Evolutionary conservation across 2,888 invertebrate species (phyloP).

Genomic region (Dolichomitus sp.): DNA sequence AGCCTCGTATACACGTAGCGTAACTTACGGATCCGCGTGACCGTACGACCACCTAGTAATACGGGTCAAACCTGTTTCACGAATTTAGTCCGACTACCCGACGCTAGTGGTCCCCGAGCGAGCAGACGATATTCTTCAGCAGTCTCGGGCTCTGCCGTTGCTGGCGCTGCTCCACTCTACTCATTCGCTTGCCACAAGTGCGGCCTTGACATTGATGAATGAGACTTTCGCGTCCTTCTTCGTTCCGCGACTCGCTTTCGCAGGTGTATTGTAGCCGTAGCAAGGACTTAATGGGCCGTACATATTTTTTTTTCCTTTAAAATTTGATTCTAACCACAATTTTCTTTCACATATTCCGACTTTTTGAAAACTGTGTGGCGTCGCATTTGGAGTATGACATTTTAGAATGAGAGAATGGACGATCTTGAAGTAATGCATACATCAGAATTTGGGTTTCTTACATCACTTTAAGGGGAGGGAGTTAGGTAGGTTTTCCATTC

Average conservation of each 20-base stretch:
- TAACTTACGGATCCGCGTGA: constrained; percentile 34
- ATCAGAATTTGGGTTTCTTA: too few relatives aligned
- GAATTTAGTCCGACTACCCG: constrained; percentile 57
- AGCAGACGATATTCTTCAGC: constrained; percentile 56
- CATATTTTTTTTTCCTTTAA: neutral
- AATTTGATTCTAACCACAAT: neutral
- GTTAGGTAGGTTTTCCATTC: too few relatives aligned
- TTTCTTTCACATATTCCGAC: neutral
- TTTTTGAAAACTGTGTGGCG: neutral
- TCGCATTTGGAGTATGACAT: neutral
- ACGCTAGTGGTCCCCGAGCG: constrained; percentile 27
- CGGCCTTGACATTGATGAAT: constrained; percentile 66
- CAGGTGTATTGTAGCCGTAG: constrained; percentile 24
- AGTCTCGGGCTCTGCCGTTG: constrained; percentile 26
- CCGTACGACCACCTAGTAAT: constrained; percentile 47
- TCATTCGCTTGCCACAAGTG: constrained; percentile 41
- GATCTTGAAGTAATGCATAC: neutral
- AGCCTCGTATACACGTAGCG: constrained; percentile 12
- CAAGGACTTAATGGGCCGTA: constrained; percentile 1
- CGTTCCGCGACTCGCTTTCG: constrained; percentile 33
- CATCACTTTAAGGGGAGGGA: too few relatives aligned
- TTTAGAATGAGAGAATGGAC: neutral
- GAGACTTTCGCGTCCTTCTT: constrained; percentile 57
- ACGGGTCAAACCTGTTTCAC: constrained; percentile 63
- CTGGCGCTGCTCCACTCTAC: constrained; percentile 26